Conservation (phyloP, 2,888 invertebrate genomes). For the Ochropleura leucogaster region DNA sequence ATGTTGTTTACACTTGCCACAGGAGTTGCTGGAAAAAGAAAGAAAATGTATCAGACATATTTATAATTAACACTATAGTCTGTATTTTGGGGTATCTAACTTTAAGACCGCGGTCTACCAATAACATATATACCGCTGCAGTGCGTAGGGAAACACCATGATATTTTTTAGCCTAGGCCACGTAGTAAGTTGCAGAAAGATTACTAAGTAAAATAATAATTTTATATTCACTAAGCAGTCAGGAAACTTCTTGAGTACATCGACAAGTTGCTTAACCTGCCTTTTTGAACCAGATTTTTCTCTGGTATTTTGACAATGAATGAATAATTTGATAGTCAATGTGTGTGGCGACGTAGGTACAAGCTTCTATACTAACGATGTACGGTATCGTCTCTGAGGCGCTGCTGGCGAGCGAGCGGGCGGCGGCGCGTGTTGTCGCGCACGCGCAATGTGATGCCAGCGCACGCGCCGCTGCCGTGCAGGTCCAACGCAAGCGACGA, state of each 20-base stretch:
- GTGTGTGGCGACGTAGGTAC: not conserved
- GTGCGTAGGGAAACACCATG: no score
- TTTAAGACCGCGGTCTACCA: no score
- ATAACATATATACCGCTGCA: no score
- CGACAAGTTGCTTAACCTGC: not conserved
- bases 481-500: constrained; percentile 94
- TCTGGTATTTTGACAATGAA: not conserved
- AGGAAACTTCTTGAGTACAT: not conserved
- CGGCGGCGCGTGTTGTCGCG: constrained; percentile 93
- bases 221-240: no score
- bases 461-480: constrained; percentile 90
- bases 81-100: no score
- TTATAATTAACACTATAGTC: no score
- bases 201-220: no score
- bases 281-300: not conserved
- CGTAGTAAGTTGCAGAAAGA: no score
- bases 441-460: constrained; percentile 90
- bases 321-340: not conserved
- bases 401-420: constrained; percentile 94
- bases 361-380: constrained; percentile 79
- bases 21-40: constrained; percentile 75
- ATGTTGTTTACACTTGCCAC: constrained; percentile 79
- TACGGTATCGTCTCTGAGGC: constrained; percentile 93
- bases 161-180: no score
- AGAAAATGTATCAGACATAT: not conserved